These are phyloP conservation scores for Pygathrix nemaeus DNA, from an alignment of 2,113 vertebrate species.

Conservation along the genomic window DNA sequence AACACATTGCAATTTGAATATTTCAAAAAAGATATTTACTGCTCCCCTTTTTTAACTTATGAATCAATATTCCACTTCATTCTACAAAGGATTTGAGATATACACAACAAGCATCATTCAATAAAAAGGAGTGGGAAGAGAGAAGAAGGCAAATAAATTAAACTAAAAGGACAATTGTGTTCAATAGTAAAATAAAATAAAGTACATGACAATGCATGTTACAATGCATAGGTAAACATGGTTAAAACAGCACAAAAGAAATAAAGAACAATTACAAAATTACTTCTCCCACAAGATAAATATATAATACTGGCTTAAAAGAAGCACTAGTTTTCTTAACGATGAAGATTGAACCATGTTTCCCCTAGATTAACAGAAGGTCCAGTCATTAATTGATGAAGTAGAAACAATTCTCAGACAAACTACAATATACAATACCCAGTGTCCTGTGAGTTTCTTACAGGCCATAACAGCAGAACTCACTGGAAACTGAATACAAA, in stretches of 20 bases:
- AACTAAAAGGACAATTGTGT: neutral
- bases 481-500: neutral
- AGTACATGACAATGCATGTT: neutral
- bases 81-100: neutral
- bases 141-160: neutral
- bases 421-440: neutral
- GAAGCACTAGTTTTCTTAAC: neutral
- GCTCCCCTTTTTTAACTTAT: neutral
- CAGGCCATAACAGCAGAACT: neutral
- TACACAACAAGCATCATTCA: neutral
- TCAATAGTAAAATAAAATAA: neutral
- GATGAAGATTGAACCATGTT: neutral
- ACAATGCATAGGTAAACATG: neutral
- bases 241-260: neutral
- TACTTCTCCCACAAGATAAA: neutral
- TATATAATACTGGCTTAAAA: neutral
- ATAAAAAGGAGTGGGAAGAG: neutral
- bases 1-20: neutral
- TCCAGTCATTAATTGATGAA: neutral
- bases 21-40: slow-evolving; percentile 8
- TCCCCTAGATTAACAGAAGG: neutral
- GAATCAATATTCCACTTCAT: neutral
- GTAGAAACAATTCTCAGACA: neutral
- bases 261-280: neutral
- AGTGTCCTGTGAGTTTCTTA: neutral